These are phyloP conservation scores for Dryococelus australis DNA, from an alignment of 2,888 invertebrate species.

Conservation along the genomic window DNA sequence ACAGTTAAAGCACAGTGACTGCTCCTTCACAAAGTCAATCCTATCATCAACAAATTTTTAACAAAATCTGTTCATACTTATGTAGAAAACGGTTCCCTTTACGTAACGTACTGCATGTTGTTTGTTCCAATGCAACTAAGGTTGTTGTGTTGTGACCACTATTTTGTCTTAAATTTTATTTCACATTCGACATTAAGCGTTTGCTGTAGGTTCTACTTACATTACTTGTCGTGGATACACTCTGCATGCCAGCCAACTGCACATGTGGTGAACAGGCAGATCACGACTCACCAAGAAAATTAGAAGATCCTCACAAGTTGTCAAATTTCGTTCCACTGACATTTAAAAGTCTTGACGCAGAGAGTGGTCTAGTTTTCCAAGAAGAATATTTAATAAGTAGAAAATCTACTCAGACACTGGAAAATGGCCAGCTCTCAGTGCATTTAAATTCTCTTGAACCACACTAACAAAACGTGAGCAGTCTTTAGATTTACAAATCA, in stretches of 20 bases:
- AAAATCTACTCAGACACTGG: neutral
- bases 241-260: neutral
- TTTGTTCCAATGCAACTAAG: neutral
- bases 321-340: neutral
- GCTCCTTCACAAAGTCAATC: neutral
- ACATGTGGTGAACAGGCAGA: too few relatives aligned
- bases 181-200: too few relatives aligned
- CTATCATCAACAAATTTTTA: neutral
- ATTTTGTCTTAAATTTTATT: neutral
- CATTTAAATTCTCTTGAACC: neutral
- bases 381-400: neutral
- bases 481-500: neutral
- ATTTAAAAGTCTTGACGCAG: neutral
- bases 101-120: neutral
- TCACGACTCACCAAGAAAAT: neutral
- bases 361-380: neutral
- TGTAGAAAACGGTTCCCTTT: neutral
- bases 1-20: neutral
- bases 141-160: neutral
- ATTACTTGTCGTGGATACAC: neutral
- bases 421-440: neutral
- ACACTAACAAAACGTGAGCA: too few relatives aligned
- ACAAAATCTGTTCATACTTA: neutral
- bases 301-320: neutral
- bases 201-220: neutral